Conservation (phyloP, 2,113 vertebrate species). For the Cyprinodon brontotheroides region DNA sequence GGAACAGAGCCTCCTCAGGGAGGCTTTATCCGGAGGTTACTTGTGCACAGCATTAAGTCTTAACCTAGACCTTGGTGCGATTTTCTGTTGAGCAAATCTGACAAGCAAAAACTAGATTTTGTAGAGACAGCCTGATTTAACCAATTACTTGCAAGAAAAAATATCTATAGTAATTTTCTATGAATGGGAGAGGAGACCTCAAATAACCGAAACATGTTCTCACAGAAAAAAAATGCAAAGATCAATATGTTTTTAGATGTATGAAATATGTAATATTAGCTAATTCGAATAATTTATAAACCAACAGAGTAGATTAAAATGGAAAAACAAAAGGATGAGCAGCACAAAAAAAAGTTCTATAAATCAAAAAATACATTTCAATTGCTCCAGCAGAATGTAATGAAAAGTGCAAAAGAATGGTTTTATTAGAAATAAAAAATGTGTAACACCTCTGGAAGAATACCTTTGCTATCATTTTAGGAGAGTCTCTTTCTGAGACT, state of each 20-base stretch:
- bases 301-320: not conserved
- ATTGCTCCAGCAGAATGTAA: not conserved
- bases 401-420: not conserved
- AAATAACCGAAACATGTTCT: not conserved
- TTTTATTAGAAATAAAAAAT: not conserved
- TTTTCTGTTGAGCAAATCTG: not conserved
- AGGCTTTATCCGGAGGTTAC: slow-evolving; percentile 4
- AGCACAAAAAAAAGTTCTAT: not conserved
- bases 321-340: not conserved
- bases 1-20: slow-evolving; percentile 20
- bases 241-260: not conserved
- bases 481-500: slow-evolving; percentile 81
- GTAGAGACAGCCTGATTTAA: not conserved
- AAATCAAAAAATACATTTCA: not conserved
- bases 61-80: not conserved
- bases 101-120: not conserved
- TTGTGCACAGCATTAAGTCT: slow-evolving; percentile 8
- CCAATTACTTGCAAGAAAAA: not conserved
- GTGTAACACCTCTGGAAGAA: slow-evolving; percentile 27
- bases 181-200: not conserved
- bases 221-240: not conserved
- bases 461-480: slow-evolving; percentile 91
- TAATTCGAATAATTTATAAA: not conserved
- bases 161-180: not conserved
- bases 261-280: not conserved